Percentiles rank a stretch among this genome's conserved stretches.
phyloP scores from a whole-genome alignment of 2,888 invertebrate genomes.

The Polietes domitor region DNA sequence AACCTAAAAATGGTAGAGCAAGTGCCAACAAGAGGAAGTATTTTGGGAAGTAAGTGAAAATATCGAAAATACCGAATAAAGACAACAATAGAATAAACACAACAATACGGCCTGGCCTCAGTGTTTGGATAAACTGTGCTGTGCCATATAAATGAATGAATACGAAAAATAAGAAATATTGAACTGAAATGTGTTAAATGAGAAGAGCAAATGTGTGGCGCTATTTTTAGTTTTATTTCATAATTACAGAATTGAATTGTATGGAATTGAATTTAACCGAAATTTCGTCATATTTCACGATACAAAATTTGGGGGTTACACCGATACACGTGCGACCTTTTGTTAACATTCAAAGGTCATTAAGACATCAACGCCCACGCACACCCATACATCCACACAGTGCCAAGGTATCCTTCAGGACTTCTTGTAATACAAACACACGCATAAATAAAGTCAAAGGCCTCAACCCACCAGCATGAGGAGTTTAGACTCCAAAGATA shows the following conservation, averaged over 20 bases:
- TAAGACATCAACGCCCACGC: not conserved
- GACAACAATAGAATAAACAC: not conserved
- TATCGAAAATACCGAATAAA: not conserved
- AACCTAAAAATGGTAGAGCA: constrained; percentile 80
- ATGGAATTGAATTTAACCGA: constrained; percentile 1
- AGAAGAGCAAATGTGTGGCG: not conserved
- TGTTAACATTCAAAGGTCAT: constrained; percentile 55
- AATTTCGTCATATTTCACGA: constrained; percentile 8
- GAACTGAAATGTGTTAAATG: not conserved
- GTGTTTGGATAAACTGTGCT: no score
- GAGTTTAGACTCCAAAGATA: not conserved
- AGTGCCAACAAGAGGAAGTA: constrained; percentile 83
- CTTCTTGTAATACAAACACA: not conserved
- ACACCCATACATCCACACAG: not conserved
- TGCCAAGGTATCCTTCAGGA: constrained; percentile 47
- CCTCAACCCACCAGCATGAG: not conserved
- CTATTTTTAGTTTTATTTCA: constrained; percentile 3
- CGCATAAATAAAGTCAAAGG: constrained; percentile 20
- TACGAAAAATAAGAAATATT: no score
- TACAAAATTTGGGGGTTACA: not conserved
- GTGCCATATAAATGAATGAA: no score
- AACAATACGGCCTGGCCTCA: not conserved
- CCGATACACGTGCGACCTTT: constrained; percentile 50
- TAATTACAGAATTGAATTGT: not conserved
- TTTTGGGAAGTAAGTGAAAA: constrained; percentile 83